Evolutionary conservation across 2,797 vertebrate species (phyloP).

Genomic region (Falco berigora): DNA sequence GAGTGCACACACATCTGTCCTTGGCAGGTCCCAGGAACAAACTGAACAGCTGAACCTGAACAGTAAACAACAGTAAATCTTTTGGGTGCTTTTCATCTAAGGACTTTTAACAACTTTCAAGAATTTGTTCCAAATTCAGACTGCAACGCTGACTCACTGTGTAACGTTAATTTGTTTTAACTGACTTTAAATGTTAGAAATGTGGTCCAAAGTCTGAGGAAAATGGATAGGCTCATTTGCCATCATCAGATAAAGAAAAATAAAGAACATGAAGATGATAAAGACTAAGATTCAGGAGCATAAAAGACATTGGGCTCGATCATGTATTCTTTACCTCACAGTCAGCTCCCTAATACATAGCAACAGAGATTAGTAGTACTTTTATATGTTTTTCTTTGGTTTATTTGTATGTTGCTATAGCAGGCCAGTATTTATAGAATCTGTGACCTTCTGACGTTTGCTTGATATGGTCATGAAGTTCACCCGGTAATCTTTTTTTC

Average conservation of each 20-base stretch:
- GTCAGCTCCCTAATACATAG: background rate
- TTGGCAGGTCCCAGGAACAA: background rate
- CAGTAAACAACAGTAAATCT: constrained; percentile 11
- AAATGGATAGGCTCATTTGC: background rate
- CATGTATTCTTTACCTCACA: background rate
- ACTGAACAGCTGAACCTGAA: background rate
- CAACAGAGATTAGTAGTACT: background rate
- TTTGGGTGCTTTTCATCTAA: background rate
- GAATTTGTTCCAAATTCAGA: background rate
- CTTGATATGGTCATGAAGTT: background rate
- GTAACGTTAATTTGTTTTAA: background rate
- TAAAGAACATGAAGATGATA: background rate
- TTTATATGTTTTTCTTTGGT: background rate
- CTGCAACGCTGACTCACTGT: background rate
- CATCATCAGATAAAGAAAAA: background rate
- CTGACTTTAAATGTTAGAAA: background rate
- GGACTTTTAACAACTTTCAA: background rate
- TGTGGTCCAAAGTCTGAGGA: background rate
- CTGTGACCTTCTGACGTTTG: background rate
- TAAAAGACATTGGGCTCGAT: background rate
- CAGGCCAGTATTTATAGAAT: background rate
- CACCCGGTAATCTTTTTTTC: background rate
- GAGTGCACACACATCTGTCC: background rate
- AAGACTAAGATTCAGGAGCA: background rate
- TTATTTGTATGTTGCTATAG: background rate